A percentile compares a stretch with the other conserved stretches of the same genome.
Evolutionary conservation across 2,113 vertebrate species (phyloP).

Genomic region (Gnathonemus longibarbis): DNA sequence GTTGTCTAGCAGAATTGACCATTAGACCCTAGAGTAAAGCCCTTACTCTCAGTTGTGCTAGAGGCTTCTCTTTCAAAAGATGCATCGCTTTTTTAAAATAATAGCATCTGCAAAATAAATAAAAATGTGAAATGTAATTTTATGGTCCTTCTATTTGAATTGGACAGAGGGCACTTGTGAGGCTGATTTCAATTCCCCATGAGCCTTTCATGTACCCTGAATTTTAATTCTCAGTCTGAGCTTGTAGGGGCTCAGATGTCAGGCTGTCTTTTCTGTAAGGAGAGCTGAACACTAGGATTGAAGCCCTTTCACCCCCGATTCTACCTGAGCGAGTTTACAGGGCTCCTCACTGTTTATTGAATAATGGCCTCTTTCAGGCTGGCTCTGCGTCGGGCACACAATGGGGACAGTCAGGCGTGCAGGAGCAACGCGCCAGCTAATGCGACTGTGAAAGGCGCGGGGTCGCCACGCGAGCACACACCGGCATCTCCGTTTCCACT

Average conservation of each 20-base stretch:
- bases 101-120: neutral
- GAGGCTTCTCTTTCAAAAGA: neutral
- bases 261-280: neutral
- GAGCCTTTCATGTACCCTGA: neutral
- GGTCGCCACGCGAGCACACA: conserved; percentile 34
- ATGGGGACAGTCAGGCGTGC: neutral
- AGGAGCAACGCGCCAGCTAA: conserved; percentile 23
- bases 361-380: neutral
- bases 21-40: neutral
- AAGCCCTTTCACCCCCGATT: neutral
- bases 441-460: neutral
- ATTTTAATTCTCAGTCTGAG: neutral
- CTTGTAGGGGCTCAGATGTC: neutral
- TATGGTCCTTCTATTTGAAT: neutral
- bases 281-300: neutral
- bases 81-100: neutral
- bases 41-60: neutral
- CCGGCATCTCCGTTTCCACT: conserved; percentile 18
- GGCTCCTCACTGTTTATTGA: neutral
- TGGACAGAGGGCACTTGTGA: neutral
- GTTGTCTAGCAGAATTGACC: neutral
- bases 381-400: neutral
- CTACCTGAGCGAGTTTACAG: neutral
- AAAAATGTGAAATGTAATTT: neutral
- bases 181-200: neutral